Base-by-base conservation (phyloP, 2,888 invertebrate genomes). In the Griposia aprilina region DNA sequence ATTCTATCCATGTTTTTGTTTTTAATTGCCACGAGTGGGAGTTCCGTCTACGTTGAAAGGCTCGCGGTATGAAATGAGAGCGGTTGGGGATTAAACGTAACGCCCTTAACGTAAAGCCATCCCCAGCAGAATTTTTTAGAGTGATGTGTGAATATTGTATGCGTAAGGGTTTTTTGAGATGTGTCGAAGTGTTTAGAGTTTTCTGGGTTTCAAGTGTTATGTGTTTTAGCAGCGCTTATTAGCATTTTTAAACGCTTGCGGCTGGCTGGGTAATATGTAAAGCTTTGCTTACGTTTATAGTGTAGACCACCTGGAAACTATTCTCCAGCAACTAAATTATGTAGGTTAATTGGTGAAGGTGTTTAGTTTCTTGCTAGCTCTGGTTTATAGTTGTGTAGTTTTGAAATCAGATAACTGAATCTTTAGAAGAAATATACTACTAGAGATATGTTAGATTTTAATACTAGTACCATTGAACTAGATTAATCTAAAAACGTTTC, bases 11-110 rank as follows among this genome's bases (percentile, higher is more conserved):
- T 60, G 55, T 85, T 87, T 87, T 78, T 82, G 77, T 75, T 88
- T 88, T 87, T 85, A 87, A 87, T 88, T 87, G 89, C 77, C 69
- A 76, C 69, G 66, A 85, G 80, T 84, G 84, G 70, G 74, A 57
- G 73, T 76, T 86, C 65, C 79, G 75, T 71, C 80, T 70, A 72
- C 55, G 65, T 78, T 20, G 77, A 86, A 88, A 63, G 84, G 60
- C 66, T 69, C 66, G 82, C 60, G n/a, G 50, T 83, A 66, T 23
- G 72, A 73, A 87, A 80, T 70, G 77, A 74, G 76, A 80, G 81
- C 85, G 68, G 72, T 48, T 55, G 66, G 84, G 82, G 85, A 80
- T 87, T 88, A 83, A 72, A 70, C 70, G 68, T 70, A 79, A 82
- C 52, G 59, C 71, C 74, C 60, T 82, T 81, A 76, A 74, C 66